Conservation (phyloP, 1,140 invertebrate species). For the Drosophila malerkotliana region DNA sequence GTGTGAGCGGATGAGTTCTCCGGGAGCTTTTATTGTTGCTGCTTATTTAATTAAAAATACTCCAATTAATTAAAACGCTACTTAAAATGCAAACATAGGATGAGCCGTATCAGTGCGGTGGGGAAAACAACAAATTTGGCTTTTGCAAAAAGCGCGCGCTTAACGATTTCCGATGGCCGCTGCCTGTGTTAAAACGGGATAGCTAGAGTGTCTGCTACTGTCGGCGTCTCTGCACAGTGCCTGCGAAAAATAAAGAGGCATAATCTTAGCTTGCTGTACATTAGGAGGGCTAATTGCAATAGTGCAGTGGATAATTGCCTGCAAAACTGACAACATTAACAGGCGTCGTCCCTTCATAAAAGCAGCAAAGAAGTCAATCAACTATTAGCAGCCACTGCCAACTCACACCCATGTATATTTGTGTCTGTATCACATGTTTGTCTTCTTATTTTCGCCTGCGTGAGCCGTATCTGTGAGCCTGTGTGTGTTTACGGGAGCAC, state of each 20-base stretch:
- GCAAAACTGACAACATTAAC: conserved; percentile 58
- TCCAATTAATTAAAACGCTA: conserved; percentile 67
- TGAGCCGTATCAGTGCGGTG: conserved; percentile 7
- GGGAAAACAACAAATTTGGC: conserved; percentile 23
- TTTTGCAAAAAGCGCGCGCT: conserved; percentile 68
- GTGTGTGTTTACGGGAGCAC: conserved; percentile 60
- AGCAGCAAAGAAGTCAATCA: conserved; percentile 75
- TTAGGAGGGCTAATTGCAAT: conserved; percentile 44
- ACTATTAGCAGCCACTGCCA: conserved; percentile 68
- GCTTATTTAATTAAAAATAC: conserved; percentile 74
- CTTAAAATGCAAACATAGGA: conserved; percentile 43
- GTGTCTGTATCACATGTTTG: conserved; percentile 83
- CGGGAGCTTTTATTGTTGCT: conserved; percentile 53
- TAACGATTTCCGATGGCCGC: conserved; percentile 30
- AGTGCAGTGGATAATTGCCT: conserved; percentile 47
- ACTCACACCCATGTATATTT: conserved; percentile 37
- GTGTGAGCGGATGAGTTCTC: conserved; percentile 28
- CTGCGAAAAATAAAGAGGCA: conserved; percentile 50
- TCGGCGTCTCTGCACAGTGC: conserved; percentile 51
- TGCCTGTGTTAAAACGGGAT: conserved; percentile 72
- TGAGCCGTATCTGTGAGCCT: conserved; percentile 29
- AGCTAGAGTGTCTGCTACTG: conserved; percentile 48
- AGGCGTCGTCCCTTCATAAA: conserved; percentile 16
- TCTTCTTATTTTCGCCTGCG: conserved; percentile 80
- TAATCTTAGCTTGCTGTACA: conserved; percentile 23